Conservation (phyloP, 2,888 invertebrate genomes). For the Ashinkailepas kermadecensis region DNA sequence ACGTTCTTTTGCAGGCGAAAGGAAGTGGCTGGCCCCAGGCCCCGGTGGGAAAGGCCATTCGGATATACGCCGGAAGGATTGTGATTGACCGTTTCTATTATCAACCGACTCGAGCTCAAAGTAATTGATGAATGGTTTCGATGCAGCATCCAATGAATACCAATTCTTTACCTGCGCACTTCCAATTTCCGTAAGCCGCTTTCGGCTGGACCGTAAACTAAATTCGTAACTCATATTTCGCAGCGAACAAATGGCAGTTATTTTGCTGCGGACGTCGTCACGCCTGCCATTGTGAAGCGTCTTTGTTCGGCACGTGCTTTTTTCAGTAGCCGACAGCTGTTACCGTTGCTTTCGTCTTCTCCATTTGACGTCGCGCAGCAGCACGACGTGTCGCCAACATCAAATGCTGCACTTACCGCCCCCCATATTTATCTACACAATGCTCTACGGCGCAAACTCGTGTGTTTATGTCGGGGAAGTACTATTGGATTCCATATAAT, state of each 20-base stretch:
- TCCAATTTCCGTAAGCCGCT: conserved; percentile 16
- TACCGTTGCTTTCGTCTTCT: too few species aligned
- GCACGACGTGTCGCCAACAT: too few species aligned
- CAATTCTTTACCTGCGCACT: background rate
- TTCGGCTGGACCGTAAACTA: background rate
- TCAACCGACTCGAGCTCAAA: background rate
- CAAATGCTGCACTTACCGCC: too few species aligned
- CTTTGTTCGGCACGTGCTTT: too few species aligned
- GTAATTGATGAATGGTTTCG: background rate
- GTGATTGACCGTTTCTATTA: background rate
- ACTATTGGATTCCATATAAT: conserved; percentile 8
- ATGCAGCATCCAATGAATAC: conserved; percentile 1
- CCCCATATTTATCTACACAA: background rate
- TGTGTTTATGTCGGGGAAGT: background rate
- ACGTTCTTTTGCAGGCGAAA: too few species aligned
- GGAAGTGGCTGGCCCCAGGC: too few species aligned
- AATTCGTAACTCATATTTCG: background rate
- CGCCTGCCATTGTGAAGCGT: too few species aligned
- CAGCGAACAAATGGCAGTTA: background rate
- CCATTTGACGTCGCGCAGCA: too few species aligned
- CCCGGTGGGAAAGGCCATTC: background rate
- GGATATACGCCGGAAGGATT: background rate
- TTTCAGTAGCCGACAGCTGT: too few species aligned
- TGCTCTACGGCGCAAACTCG: background rate
- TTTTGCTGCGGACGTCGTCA: background rate